Evolutionary conservation across 2,113 vertebrate species (phyloP), one percentile per base, ranked within the genome.

Genomic region (Gallinago jamesoni): DNA sequence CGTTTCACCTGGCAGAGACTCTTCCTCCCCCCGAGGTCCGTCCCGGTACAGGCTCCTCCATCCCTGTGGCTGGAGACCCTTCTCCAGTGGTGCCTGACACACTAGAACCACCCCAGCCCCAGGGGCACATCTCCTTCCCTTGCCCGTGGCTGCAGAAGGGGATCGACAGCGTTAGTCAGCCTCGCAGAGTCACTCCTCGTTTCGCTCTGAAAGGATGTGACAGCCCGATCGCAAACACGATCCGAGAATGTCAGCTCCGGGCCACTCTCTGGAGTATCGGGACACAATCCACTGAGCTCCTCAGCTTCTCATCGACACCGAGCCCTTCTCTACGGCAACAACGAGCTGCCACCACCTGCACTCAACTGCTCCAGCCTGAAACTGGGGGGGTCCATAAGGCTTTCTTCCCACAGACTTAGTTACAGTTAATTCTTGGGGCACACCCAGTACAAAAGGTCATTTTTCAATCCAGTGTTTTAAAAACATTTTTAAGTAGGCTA

Each of bases 371-470:
- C 43, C 48, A 45, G 10, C 22, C 84, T 15, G 14, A 15, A 56
- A 50, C 21, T 5, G 3, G 15, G 13, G 20, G 13, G 31, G 30
- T 14, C 41, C 8, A 0, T 16, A 24, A 69, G 30, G 25, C 50
- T 69, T 59, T 14, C 8, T n/a, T 24, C 35, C 60, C 55, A 19
- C 31, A 14, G 3, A 5, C 55, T 50, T 14, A 41, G 7, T 35
- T 14, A 47, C 0, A 18, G 35, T 13, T 43, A 20, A 10, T 12
- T 59, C 48, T 5, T 33, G 21, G 62, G 9, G 19, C 30, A 47
- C 1, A 2, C 13, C 0, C 0, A 60, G 7, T 21, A 75, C 9
- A 31, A 25, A 75, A 72, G 21, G 41, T 31, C 41, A 31, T 19
- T 67, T 55, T 39, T 48, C 48, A 28, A 53, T 5, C 35, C 62